Evolutionary conservation across 2,113 vertebrate species (phyloP).

Genomic region (Chascanopsetta lugubris): DNA sequence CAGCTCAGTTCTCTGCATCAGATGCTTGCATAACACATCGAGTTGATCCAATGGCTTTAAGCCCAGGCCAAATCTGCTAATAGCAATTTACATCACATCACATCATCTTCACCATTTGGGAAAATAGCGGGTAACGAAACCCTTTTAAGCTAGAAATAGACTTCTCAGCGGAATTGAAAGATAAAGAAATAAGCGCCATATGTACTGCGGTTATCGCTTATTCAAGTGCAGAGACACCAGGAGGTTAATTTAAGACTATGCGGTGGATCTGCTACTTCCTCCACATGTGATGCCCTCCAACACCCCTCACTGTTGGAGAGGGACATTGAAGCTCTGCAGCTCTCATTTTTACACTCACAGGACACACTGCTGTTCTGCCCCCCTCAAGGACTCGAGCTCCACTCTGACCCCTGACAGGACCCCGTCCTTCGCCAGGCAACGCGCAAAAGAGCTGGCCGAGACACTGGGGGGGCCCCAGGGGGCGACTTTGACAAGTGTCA

Average conservation of each 20-base stretch:
- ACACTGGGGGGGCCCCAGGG: not conserved
- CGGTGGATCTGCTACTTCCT: too few species aligned
- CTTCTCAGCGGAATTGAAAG: too few species aligned
- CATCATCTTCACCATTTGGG: too few species aligned
- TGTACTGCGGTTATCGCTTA: too few species aligned
- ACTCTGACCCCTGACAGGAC: not conserved
- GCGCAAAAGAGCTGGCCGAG: not conserved
- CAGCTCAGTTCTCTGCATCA: not conserved
- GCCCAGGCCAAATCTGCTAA: too few species aligned
- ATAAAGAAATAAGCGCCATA: too few species aligned
- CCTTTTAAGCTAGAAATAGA: not conserved
- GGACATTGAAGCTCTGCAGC: too few species aligned
- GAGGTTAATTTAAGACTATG: too few species aligned
- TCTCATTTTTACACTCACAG: not conserved
- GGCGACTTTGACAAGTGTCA: not conserved
- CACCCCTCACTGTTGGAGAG: too few species aligned
- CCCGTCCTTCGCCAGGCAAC: not conserved
- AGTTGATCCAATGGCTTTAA: constrained; percentile 5
- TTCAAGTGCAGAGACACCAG: too few species aligned
- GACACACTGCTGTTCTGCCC: not conserved
- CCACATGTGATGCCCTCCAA: too few species aligned
- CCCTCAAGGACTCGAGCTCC: not conserved
- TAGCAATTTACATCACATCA: too few species aligned
- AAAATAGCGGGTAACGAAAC: not conserved
- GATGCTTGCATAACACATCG: not conserved